phyloP scores from a whole-genome alignment of 2,797 vertebrate genomes.

The Toxotes lorentzi region DNA sequence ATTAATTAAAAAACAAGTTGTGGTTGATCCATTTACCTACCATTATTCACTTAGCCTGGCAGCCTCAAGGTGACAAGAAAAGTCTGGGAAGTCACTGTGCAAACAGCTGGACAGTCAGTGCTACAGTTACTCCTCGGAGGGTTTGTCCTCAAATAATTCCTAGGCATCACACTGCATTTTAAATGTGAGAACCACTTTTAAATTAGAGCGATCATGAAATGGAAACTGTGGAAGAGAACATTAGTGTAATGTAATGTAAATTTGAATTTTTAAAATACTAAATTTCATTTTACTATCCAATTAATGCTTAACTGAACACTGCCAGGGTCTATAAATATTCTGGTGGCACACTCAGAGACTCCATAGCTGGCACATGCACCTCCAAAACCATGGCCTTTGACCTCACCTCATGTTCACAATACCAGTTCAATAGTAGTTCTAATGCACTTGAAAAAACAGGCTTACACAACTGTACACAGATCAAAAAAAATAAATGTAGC shows the following conservation, averaged over 20 bases:
- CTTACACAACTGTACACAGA: constrained; percentile 80
- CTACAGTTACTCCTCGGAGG: neutral
- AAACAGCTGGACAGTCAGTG: too few species aligned
- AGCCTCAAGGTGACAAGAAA: too few species aligned
- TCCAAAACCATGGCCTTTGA: constrained; percentile 51
- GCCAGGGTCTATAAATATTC: constrained; percentile 26
- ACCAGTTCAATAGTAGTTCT: constrained; percentile 86
- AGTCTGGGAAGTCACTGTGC: neutral
- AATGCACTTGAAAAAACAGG: constrained; percentile 83
- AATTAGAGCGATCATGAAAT: too few species aligned
- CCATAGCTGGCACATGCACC: constrained; percentile 50
- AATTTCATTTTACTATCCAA: neutral
- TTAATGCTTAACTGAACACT: neutral
- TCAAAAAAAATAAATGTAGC: constrained; percentile 76
- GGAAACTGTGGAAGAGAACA: neutral
- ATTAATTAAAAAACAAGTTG: neutral
- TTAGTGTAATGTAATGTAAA: neutral
- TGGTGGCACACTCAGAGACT: constrained; percentile 39
- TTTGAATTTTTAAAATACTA: neutral
- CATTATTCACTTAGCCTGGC: too few species aligned
- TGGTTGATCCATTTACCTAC: too few species aligned
- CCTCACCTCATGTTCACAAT: constrained; percentile 76
- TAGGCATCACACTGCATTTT: neutral
- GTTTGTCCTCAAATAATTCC: neutral
- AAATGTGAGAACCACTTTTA: neutral